A percentile compares a stretch with the other conserved stretches of the same genome.
Evolutionary conservation across 2,113 vertebrate species (phyloP).

Genomic region (Myodes glareolus): DNA sequence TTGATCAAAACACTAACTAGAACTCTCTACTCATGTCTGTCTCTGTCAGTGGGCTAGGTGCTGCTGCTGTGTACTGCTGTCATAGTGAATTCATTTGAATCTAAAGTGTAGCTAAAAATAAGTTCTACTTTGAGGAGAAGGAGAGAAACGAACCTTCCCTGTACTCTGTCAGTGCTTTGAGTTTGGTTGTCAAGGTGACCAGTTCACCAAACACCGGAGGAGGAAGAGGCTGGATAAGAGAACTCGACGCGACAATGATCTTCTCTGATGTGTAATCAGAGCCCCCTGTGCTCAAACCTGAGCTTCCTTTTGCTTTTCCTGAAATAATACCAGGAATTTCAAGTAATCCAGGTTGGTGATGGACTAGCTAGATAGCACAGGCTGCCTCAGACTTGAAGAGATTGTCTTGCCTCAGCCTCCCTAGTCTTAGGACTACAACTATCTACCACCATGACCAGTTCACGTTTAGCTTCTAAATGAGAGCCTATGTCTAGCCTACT

Average conservation of each 20-base stretch:
- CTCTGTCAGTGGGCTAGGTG: neutral
- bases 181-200: constrained; percentile 21
- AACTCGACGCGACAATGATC: neutral
- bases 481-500: neutral
- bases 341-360: neutral
- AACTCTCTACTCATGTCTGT: neutral
- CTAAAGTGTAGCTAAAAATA: neutral
- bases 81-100: neutral
- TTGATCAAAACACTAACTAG: neutral
- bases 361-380: neutral
- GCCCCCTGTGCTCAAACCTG: neutral
- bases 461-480: neutral
- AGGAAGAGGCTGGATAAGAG: neutral
- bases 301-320: neutral
- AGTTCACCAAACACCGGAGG: neutral
- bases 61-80: neutral
- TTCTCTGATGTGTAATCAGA: neutral
- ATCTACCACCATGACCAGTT: too few species aligned
- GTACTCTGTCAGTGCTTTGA: neutral
- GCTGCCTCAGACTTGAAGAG: neutral
- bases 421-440: neutral
- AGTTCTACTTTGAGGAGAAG: neutral
- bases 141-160: neutral
- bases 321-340: neutral
- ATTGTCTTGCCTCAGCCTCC: neutral